Conservation (phyloP, 2,888 invertebrate species). For the Bombyx huttoni region DNA sequence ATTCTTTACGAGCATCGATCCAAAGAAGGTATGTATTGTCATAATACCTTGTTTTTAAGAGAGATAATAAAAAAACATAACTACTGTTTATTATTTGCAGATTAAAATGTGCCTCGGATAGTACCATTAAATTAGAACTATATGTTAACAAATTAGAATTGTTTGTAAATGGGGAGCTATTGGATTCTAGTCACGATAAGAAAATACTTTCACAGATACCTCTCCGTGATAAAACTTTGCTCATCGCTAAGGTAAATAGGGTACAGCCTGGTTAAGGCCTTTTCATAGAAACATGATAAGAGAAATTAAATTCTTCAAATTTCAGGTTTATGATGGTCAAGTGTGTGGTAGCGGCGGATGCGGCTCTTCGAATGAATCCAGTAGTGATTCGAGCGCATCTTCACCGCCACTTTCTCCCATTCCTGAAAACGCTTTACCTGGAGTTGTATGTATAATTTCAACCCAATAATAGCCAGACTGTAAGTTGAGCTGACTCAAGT, state of each 20-base stretch:
- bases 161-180: conserved; percentile 88
- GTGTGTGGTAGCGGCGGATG: conserved; percentile 63
- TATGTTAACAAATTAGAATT: conserved; percentile 94
- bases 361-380: conserved; percentile 80
- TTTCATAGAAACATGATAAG: neutral
- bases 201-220: conserved; percentile 89
- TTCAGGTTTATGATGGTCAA: conserved; percentile 58
- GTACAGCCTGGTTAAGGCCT: neutral
- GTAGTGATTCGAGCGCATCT: conserved; percentile 94
- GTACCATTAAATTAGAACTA: conserved; percentile 89
- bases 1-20: conserved; percentile 85
- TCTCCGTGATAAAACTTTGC: conserved; percentile 89
- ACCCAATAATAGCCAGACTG: too few relatives aligned
- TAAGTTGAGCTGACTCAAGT: too few relatives aligned
- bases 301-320: neutral
- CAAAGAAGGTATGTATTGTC: conserved; percentile 67
- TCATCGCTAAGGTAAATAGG: conserved; percentile 54
- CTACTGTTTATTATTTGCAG: conserved; percentile 31
- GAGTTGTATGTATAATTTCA: conserved; percentile 79
- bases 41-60: neutral
- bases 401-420: conserved; percentile 92
- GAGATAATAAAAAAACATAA: neutral
- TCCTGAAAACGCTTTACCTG: conserved; percentile 91
- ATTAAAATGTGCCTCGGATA: conserved; percentile 57
- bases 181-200: conserved; percentile 90